These are phyloP conservation scores for Patella vulgata DNA, from an alignment of 1,140 invertebrate genomes.

Conservation along the genomic window DNA sequence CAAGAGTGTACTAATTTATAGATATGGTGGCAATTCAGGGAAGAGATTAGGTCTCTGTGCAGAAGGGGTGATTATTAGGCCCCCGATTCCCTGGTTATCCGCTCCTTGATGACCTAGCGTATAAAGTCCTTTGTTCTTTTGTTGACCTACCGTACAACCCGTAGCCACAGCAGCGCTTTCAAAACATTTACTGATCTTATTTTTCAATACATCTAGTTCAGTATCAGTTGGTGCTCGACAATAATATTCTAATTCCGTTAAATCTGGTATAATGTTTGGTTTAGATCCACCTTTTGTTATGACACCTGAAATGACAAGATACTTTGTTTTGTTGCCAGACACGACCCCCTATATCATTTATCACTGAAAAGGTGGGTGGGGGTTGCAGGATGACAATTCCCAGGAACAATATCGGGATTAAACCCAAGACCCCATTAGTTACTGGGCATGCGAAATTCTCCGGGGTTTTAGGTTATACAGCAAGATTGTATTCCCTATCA, in stretches of 20 bases:
- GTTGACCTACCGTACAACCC: constrained; percentile 37
- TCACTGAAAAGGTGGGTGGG: constrained; percentile 55
- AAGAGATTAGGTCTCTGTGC: no score
- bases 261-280: constrained; percentile 65
- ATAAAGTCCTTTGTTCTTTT: neutral
- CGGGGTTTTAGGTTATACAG: no score
- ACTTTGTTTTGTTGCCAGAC: constrained; percentile 36
- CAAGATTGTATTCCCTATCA: no score
- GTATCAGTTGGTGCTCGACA: no score
- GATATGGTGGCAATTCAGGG: no score
- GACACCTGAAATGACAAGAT: constrained; percentile 48
- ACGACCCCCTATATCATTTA: constrained; percentile 32
- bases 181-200: constrained; percentile 37
- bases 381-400: constrained; percentile 53
- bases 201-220: no score
- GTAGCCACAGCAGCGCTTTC: constrained; percentile 47
- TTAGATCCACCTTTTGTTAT: constrained; percentile 62
- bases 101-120: neutral
- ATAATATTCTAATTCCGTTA: no score
- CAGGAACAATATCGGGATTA: neutral
- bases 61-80: no score
- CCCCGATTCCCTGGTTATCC: no score
- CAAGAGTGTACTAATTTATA: no score
- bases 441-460: no score
- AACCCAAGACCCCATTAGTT: no score